Percentiles rank a stretch among this genome's conserved stretches.
phyloP scores from a whole-genome alignment of 2,113 vertebrate genomes.

The Thryonomys swinderianus region DNA sequence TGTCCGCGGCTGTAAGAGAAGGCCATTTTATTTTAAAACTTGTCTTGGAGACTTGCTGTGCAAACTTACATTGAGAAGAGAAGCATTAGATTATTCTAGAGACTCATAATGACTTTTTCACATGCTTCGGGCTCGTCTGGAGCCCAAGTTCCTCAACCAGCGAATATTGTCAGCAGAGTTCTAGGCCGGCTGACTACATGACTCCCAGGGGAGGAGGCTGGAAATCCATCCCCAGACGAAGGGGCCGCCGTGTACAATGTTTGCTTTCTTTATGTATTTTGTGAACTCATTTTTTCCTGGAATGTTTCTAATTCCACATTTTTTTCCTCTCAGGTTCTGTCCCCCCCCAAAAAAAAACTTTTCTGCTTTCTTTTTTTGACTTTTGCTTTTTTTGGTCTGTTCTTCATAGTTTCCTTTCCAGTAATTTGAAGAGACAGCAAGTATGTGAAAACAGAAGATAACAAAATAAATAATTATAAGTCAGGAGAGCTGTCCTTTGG shows the following conservation, averaged over 20 bases:
- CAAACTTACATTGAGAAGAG: slow-evolving; percentile 61
- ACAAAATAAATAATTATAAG: not conserved
- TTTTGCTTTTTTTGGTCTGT: not conserved
- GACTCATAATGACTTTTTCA: slow-evolving; percentile 68
- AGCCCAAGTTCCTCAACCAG: slow-evolving; percentile 13
- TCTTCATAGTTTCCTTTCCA: not conserved
- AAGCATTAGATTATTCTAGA: slow-evolving; percentile 29
- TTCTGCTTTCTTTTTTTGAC: not conserved
- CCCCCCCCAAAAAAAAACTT: not conserved
- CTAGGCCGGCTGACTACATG: not conserved
- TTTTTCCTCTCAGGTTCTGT: not conserved
- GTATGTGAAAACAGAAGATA: not conserved
- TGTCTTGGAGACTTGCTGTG: slow-evolving; percentile 55
- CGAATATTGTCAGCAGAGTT: not conserved
- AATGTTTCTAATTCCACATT: not conserved
- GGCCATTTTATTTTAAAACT: slow-evolving; percentile 72
- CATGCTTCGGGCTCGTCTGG: slow-evolving; percentile 51
- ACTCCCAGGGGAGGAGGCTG: not conserved
- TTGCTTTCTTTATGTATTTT: not conserved
- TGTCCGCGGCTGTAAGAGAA: slow-evolving; percentile 77
- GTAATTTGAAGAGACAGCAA: not conserved
- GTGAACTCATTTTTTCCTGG: not conserved
- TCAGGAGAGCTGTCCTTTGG: not conserved
- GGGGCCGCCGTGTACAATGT: not conserved
- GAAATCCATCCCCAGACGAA: not conserved